Evolutionary conservation across 1,140 invertebrate genomes (phyloP).

Genomic region (Bradysia coprophila): DNA sequence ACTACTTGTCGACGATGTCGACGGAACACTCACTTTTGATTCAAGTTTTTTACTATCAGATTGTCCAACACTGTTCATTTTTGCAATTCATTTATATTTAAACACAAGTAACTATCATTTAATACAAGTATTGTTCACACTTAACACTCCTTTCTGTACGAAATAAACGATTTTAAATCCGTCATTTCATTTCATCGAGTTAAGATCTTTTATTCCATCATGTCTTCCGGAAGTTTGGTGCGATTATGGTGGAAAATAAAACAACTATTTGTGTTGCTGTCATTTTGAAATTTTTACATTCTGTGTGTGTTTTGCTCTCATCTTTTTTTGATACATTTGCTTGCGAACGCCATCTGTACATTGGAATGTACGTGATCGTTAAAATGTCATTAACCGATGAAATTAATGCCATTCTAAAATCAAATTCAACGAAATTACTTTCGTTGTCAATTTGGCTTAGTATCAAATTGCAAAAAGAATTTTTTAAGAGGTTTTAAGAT

Average conservation of each 20-base stretch:
- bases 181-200: not conserved
- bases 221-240: not conserved
- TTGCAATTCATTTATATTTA: conserved; percentile 43
- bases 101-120: not conserved
- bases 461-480: too few relatives aligned
- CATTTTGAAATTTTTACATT: too few relatives aligned
- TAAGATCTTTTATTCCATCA: not conserved
- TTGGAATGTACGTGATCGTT: too few relatives aligned
- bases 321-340: too few relatives aligned
- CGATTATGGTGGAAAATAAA: not conserved
- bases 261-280: too few relatives aligned
- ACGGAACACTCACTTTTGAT: conserved; percentile 23
- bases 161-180: not conserved
- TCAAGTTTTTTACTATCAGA: conserved; percentile 60
- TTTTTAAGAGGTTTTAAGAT: too few relatives aligned
- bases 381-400: too few relatives aligned
- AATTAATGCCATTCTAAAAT: too few relatives aligned
- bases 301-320: too few relatives aligned
- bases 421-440: too few relatives aligned
- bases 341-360: too few relatives aligned
- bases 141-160: not conserved
- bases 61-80: conserved; percentile 80
- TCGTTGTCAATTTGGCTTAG: too few relatives aligned
- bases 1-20: conserved; percentile 1
- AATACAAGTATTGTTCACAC: not conserved